phyloP scores from a whole-genome alignment of 2,113 vertebrate species.

The Aspidoscelis tigris region DNA sequence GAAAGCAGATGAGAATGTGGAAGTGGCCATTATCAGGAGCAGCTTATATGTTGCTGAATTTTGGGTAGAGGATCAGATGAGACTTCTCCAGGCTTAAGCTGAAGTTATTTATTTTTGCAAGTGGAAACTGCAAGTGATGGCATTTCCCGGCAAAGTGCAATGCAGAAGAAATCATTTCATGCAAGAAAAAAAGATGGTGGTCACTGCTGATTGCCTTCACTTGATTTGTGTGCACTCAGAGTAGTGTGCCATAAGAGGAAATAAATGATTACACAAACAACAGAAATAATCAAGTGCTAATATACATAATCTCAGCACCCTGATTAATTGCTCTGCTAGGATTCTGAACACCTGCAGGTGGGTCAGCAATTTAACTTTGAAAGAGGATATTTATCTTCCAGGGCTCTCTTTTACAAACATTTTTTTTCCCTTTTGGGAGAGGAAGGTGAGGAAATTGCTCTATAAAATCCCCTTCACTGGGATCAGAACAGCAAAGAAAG shows the following conservation, averaged over 20 bases:
- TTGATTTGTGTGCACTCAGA: neutral
- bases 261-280: slow-evolving; percentile 17
- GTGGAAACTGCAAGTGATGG: neutral
- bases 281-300: slow-evolving; percentile 9
- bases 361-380: slow-evolving; percentile 37
- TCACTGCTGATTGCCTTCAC: slow-evolving; percentile 8
- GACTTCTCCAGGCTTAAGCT: neutral
- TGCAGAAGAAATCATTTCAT: neutral
- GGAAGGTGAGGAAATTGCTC: slow-evolving; percentile 23
- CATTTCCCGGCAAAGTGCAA: neutral
- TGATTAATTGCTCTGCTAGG: slow-evolving; percentile 13
- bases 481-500: slow-evolving; percentile 16
- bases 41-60: neutral
- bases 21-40: neutral
- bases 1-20: neutral
- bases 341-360: slow-evolving; percentile 9
- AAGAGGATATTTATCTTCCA: slow-evolving; percentile 20
- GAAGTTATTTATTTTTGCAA: neutral
- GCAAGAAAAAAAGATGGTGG: neutral
- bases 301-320: slow-evolving; percentile 28
- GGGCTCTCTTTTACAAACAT: slow-evolving; percentile 30
- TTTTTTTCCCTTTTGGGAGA: slow-evolving; percentile 4
- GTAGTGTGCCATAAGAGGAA: neutral
- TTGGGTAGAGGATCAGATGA: neutral
- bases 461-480: slow-evolving; percentile 25